Percentiles rank a stretch among this genome's conserved stretches.
phyloP scores from a whole-genome alignment of 1,140 invertebrate genomes.

The Centruroides sculpturatus region DNA sequence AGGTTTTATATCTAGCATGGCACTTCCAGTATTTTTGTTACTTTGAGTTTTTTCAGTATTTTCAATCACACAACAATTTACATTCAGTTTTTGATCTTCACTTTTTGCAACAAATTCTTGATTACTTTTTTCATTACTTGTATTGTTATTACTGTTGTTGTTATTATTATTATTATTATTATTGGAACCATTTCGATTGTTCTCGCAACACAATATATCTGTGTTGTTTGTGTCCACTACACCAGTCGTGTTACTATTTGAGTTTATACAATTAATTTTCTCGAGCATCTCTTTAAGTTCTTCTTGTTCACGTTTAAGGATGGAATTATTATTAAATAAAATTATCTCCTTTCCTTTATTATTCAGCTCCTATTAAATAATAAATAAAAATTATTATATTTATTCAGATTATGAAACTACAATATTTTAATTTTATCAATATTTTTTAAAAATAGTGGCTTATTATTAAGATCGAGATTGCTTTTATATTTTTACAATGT shows the following conservation, averaged over 20 bases:
- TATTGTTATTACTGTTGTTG: not conserved
- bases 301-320: conserved; percentile 15
- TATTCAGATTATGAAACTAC: not conserved
- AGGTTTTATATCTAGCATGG: conserved; percentile 12
- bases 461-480: too few relatives aligned
- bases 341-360: conserved; percentile 1
- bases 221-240: conserved; percentile 5
- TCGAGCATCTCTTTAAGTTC: conserved; percentile 20
- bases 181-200: not conserved
- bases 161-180: conserved; percentile 7
- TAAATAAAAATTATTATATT: not conserved
- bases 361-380: not conserved
- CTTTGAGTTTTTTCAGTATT: too few relatives aligned
- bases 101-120: conserved; percentile 7
- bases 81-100: not conserved
- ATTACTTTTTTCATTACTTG: conserved; percentile 4
- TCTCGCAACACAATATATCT: conserved; percentile 8
- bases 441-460: too few relatives aligned
- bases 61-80: too few relatives aligned
- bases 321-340: conserved; percentile 2
- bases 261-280: conserved; percentile 12
- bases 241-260: conserved; percentile 1
- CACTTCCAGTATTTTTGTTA: not conserved
- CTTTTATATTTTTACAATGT: too few relatives aligned
- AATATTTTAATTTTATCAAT: not conserved